A percentile compares a stretch with the other conserved stretches of the same genome.
phyloP scores from a whole-genome alignment of 2,888 invertebrate species.

The Falcaria lacertinaria region DNA sequence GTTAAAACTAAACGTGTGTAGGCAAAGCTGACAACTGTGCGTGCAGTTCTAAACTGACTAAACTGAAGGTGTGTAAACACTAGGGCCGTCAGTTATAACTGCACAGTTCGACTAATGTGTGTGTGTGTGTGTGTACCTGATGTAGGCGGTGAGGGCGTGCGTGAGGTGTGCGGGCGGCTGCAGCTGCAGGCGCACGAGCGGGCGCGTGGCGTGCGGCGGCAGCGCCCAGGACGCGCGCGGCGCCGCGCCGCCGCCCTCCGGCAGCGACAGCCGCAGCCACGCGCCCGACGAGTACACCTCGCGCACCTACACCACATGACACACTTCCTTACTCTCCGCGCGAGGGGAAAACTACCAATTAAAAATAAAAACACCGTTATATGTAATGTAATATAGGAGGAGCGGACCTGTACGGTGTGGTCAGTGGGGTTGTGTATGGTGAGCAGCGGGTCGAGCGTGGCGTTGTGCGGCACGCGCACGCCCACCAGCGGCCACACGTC shows the following conservation, averaged over 20 bases:
- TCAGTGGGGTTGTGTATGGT: constrained; percentile 97
- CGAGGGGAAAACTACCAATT: too few relatives aligned
- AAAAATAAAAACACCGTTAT: too few relatives aligned
- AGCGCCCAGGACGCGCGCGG: constrained; percentile 91
- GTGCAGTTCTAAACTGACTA: too few relatives aligned
- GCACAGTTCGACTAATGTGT: too few relatives aligned
- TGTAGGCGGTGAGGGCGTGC: constrained; percentile 74
- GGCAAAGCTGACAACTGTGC: too few relatives aligned
- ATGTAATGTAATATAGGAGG: too few relatives aligned
- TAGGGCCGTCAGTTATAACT: too few relatives aligned
- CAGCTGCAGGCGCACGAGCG: constrained; percentile 91
- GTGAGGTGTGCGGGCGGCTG: constrained; percentile 53
- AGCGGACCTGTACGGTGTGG: constrained; percentile 87
- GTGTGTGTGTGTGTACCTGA: constrained; percentile 23
- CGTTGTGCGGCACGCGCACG: constrained; percentile 94
- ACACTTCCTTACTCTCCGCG: background rate
- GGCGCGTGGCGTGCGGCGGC: constrained; percentile 91
- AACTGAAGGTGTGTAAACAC: too few relatives aligned
- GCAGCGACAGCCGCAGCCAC: constrained; percentile 94
- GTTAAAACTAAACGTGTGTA: too few relatives aligned
- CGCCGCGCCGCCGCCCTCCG: constrained; percentile 87
- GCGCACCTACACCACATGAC: constrained; percentile 76
- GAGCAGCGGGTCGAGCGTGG: constrained; percentile 92
- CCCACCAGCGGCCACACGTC: constrained; percentile 94
- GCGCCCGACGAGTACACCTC: constrained; percentile 94